Base-by-base conservation (phyloP, 2,888 invertebrate species). In the Eristalinus sepulchralis region DNA sequence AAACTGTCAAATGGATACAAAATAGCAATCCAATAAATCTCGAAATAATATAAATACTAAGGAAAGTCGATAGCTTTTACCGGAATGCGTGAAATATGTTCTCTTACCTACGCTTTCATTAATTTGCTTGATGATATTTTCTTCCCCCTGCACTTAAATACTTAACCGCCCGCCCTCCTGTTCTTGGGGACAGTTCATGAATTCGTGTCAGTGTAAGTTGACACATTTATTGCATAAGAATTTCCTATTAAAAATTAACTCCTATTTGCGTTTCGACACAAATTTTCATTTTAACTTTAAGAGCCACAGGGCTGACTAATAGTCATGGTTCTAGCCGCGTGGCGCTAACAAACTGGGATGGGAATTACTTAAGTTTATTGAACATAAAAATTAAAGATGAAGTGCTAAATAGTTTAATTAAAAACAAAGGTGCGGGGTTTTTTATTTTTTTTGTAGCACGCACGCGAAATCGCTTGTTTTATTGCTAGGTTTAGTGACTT, bases 371-470 rank as follows among this genome's bases (percentile, higher is more conserved):
- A 0, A 20, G 6, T 33, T 11, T 55, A 13, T 55, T 55, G 53
- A 67, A 31, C 17, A 9, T 22, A 33, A 33, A 67, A 67, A 67
- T 67, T 67, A 67, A 67, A 33, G 55, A 10, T 22, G n/a, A 57
- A 0, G 33, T 57, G 67, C 22, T 67, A 67, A 67, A 10, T 20
- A 57, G 9, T 68, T 68, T 10, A 57, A 68, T 24, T 57, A 36
- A 36, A 57, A 68, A 68, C 34, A 13, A 68, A 57, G 68, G 68
- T n/a, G 68, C 55, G 68, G 68, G 24, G 22, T 34, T 31, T 36
- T 13, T 34, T 22, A 34, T 34, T 31, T 36, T 13, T 34, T 22
- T 36, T 20, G 24, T 53, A 66, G 47, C 6, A 66, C 47, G 57
- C 22, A 57, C 68, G 22, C 55, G 33, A 57, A 68, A 36, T 20